Evolutionary conservation across 2,113 vertebrate genomes (phyloP).

Genomic region (Eurystomus gularis): DNA sequence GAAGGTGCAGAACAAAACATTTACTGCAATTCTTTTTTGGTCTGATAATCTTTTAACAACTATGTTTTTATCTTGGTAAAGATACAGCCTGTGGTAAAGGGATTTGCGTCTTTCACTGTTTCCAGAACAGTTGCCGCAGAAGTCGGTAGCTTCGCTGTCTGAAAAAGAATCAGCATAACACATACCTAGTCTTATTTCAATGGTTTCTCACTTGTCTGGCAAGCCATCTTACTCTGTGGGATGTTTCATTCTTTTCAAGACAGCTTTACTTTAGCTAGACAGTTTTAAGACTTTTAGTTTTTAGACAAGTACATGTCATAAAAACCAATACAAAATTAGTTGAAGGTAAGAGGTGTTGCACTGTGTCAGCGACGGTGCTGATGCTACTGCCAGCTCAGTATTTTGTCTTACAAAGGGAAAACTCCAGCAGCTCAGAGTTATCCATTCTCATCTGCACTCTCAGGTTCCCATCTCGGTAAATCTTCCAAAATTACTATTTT

Average conservation of each 20-base stretch:
- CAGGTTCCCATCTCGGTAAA: not conserved
- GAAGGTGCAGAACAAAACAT: not conserved
- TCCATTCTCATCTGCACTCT: not conserved
- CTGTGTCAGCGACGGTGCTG: not conserved
- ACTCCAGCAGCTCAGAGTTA: not conserved
- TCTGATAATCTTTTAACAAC: not conserved
- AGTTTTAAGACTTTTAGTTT: not conserved
- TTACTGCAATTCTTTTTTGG: not conserved
- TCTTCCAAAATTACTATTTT: not conserved
- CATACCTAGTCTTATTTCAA: accelerated
- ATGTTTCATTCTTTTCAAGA: not conserved
- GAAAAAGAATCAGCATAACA: accelerated
- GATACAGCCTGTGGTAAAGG: not conserved
- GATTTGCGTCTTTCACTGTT: not conserved
- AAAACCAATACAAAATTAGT: not conserved
- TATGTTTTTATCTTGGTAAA: not conserved
- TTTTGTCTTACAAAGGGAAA: not conserved
- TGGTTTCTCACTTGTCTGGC: not conserved
- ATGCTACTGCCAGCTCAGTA: not conserved
- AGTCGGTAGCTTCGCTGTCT: not conserved
- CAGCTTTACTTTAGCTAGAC: not conserved
- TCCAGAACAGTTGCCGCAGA: not conserved
- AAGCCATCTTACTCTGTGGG: not conserved
- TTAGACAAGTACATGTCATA: not conserved
- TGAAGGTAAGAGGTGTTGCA: accelerated